phyloP scores from a whole-genome alignment of 2,113 vertebrate species.

The Oncorhynchus nerka region DNA sequence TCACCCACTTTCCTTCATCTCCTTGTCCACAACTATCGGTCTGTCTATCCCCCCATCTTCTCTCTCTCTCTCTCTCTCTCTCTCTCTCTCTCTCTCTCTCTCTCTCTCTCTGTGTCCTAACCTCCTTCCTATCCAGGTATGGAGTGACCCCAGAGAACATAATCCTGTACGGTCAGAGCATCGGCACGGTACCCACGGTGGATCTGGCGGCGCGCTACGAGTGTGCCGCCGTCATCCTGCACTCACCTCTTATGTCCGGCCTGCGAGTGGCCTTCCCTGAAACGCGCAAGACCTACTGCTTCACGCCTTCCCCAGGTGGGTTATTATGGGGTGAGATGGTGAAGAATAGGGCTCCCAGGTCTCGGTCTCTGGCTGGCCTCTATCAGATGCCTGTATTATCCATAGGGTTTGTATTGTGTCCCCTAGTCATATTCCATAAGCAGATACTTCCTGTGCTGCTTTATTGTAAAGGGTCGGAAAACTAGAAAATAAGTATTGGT shows the following conservation, averaged over 20 bases:
- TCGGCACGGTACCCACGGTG: slow-evolving; percentile 91
- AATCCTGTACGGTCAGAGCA: slow-evolving; percentile 95
- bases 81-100: no score
- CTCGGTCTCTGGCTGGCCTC: no score
- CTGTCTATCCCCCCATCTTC: neutral
- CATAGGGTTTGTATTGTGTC: no score
- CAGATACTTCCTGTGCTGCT: no score
- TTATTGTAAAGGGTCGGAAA: no score
- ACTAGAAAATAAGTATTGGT: no score
- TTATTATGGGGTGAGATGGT: neutral
- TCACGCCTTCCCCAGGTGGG: slow-evolving; percentile 94
- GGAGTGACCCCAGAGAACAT: slow-evolving; percentile 92
- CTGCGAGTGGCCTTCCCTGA: slow-evolving; percentile 91
- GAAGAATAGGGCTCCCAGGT: neutral
- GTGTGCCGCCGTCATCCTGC: slow-evolving; percentile 93
- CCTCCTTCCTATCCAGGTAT: slow-evolving; percentile 73
- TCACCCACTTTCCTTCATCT: neutral
- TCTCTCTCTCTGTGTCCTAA: no score
- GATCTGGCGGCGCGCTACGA: slow-evolving; percentile 93
- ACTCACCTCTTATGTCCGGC: slow-evolving; percentile 94
- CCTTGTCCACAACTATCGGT: neutral
- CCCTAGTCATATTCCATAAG: no score
- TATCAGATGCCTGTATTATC: no score
- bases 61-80: neutral
- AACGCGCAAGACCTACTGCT: slow-evolving; percentile 95